Evolutionary conservation across 2,797 vertebrate species (phyloP), one percentile per base, ranked within the genome.

Genomic region (Chelmon rostratus): DNA sequence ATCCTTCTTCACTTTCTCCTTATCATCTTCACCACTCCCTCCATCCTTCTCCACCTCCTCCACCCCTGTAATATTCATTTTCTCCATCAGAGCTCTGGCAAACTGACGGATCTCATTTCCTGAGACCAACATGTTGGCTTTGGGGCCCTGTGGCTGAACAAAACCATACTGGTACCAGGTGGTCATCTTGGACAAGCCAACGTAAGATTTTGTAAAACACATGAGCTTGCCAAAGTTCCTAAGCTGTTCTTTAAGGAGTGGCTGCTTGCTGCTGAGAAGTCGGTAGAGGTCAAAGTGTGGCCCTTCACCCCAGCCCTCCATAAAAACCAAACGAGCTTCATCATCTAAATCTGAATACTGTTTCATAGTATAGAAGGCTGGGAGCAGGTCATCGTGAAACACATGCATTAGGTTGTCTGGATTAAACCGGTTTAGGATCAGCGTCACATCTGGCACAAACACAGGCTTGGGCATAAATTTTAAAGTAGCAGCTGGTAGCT

Each of bases 111-210:
- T 96, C 94, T 99, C 98, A 0, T 96, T 97, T 50, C 98, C 98
- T 0, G 98, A 99, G 75, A 99, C 96, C 40, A 99, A 89, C 88
- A 99, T 97, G 91, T 99, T 99, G 73, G 98, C 98, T 90, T 99
- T 99, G 0, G 98, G 97, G 5, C 98, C 98, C 86, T 99, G 98
- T 0, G 98, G 98, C 85, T 99, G 98, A 31, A 98, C 96, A 77
- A 99, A 99, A 13, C 98, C 98, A 0, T 99, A 99, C 84, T 99
- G 98, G 92, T 99, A 99, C 98, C 98, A 99, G 18, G 98, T 99
- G 61, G 98, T 99, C 95, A 96, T 95, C 94, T 99, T 99, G 83
- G 98, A 98, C 73, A 99, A 92, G 8, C 98, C 98, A 49, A 99
- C 96, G 0, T 99, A 98, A 0, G 98, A 97, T 28, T 97, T 98